phyloP scores from a whole-genome alignment of 2,797 vertebrate genomes.

The Anguilla obscura region DNA sequence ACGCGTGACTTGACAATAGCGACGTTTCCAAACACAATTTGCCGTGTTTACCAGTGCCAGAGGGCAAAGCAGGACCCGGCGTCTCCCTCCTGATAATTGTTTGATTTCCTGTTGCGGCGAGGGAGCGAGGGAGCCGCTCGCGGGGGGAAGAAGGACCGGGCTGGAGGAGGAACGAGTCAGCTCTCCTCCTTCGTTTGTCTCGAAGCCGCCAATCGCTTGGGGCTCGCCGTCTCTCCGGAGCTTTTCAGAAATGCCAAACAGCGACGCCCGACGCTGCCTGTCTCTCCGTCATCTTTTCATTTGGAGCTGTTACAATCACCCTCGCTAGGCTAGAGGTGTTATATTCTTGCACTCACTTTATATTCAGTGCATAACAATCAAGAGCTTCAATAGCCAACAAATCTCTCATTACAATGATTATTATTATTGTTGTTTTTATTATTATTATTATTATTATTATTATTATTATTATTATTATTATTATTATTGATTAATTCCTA shows the following conservation, averaged over 20 bases:
- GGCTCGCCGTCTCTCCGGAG: slow-evolving; percentile 71
- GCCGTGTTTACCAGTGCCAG: slow-evolving; percentile 69
- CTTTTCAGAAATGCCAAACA: slow-evolving; percentile 75
- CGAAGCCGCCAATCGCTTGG: slow-evolving; percentile 64
- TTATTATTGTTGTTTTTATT: background rate
- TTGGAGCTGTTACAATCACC: slow-evolving; percentile 58
- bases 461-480: background rate
- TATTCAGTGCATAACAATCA: background rate
- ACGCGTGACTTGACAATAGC: slow-evolving; percentile 56
- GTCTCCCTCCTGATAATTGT: slow-evolving; percentile 80
- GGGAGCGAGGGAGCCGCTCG: slow-evolving; percentile 71
- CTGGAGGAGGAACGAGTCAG: slow-evolving; percentile 50
- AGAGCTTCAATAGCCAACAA: background rate
- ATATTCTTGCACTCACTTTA: slow-evolving; percentile 48
- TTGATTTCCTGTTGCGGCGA: slow-evolving; percentile 77
- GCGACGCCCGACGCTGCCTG: slow-evolving; percentile 70
- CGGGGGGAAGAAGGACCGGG: slow-evolving; percentile 43
- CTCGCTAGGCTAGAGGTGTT: slow-evolving; percentile 52
- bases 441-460: background rate
- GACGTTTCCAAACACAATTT: slow-evolving; percentile 61
- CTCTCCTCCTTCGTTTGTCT: slow-evolving; percentile 67
- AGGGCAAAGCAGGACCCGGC: slow-evolving; percentile 72
- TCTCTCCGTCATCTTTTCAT: slow-evolving; percentile 58
- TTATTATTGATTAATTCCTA: background rate
- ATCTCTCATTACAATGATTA: background rate